These are phyloP conservation scores for zebrafish (Danio rerio) DNA, from an alignment of 2,113 vertebrate species.

Conservation along the genomic window DNA sequence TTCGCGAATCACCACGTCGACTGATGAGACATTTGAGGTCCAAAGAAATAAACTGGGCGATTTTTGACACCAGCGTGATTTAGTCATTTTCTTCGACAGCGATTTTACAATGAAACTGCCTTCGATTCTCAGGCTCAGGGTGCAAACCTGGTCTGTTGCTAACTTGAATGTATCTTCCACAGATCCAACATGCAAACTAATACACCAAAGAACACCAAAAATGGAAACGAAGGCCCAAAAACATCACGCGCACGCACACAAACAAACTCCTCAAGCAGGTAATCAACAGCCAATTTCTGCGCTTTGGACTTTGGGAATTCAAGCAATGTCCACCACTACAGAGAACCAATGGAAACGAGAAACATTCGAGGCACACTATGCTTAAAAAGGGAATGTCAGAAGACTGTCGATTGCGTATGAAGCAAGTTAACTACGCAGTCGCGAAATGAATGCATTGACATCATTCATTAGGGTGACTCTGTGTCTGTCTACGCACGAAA, in stretches of 20 bases:
- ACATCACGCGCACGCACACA: conserved; percentile 42
- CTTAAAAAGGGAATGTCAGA: conserved; percentile 46
- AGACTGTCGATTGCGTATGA: conserved; percentile 51
- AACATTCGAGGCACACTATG: conserved; percentile 58
- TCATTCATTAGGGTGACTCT: conserved; percentile 59
- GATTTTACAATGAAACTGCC: conserved; percentile 50
- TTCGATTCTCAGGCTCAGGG: conserved; percentile 52
- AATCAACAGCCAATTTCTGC: conserved; percentile 63
- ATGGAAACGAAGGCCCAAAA: conserved; percentile 44
- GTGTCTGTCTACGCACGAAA: conserved; percentile 61
- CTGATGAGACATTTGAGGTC: conserved; percentile 43
- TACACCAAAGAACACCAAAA: conserved; percentile 61
- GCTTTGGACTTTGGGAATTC: conserved; percentile 76
- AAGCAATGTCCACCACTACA: conserved; percentile 77
- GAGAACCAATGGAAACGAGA: conserved; percentile 64
- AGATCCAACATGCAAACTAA: conserved; percentile 72
- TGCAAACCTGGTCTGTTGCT: conserved; percentile 59
- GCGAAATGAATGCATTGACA: conserved; percentile 61
- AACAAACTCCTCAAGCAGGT: conserved; percentile 41
- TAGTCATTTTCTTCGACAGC: conserved; percentile 44
- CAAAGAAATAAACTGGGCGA: conserved; percentile 38
- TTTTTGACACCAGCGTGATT: conserved; percentile 55
- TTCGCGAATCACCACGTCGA: conserved; percentile 5
- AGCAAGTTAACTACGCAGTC: conserved; percentile 42
- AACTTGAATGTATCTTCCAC: conserved; percentile 72